Evolutionary conservation across 2,888 invertebrate species (phyloP), one percentile per base, ranked within the genome.

Genomic region (Keiferia lycopersicella): DNA sequence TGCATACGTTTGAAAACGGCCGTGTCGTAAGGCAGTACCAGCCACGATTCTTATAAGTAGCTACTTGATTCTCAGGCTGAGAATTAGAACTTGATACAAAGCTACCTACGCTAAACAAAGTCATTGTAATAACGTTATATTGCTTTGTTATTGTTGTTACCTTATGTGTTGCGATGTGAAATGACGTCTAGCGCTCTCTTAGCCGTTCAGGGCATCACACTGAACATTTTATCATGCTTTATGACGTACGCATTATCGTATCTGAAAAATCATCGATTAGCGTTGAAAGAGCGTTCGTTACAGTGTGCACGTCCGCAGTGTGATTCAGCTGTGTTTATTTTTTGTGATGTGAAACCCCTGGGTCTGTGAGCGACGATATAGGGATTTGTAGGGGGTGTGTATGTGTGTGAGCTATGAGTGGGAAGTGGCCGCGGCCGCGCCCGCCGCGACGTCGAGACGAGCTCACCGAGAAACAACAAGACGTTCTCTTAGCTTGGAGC

Each of bases 221-320:
- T 58, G 34, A 18, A 64, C 67, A 69, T 73, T 78, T 84, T 89
- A 90, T 89, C 89, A 79, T 74, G 70, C 78, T 78, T 75, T 72
- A 76, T 89, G 88, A 88, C 90, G 89, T 81, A 64, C 67, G 66
- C 71, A 76, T 85, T 89, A 89, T 88, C 86, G 38, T 85, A 87
- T 87, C 86, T 80, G 68, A 74, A 84, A 34, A 69, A 73, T 83
- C 83, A 84, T 83, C 83, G 84, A 73, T 77, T 74, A 71, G 78
- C 69, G 18, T 74, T 76, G 83, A 84, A 76, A 78, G 75, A 74
- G 74, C 69, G 74, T 77, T 75, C 78, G 80, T 79, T 82, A 73
- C 75, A 67, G 76, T 77, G 79, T 82, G 85, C 87, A 90, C 88
- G 90, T 89, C 79, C 80, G 78, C 87, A 80, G 72, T 70, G 74